Conservation (phyloP, 2,797 vertebrate genomes). For the Cynodonichthys magdalenae region DNA sequence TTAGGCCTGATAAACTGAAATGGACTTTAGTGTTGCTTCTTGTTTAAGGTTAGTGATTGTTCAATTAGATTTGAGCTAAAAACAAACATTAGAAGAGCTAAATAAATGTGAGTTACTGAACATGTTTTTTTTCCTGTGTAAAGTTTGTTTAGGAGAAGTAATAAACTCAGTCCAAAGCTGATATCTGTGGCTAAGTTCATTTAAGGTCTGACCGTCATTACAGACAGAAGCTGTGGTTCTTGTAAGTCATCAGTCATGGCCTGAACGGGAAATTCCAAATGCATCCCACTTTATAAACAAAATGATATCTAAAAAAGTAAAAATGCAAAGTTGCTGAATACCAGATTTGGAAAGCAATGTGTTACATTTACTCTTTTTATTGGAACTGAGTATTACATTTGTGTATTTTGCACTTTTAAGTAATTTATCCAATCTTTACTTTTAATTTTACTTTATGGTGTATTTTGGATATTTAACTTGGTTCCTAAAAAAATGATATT, state of each 20-base stretch:
- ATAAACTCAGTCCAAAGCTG: not conserved
- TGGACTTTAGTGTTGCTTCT: not conserved
- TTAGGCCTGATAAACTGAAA: constrained; percentile 7
- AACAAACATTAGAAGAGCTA: not conserved
- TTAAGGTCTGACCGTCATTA: constrained; percentile 1
- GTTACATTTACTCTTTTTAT: too few species aligned
- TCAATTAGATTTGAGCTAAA: not conserved
- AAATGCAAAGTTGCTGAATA: not conserved
- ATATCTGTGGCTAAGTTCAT: constrained; percentile 11
- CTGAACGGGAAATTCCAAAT: constrained; percentile 9
- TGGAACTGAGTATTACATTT: too few species aligned
- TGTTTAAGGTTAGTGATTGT: constrained; percentile 1
- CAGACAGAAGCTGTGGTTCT: not conserved
- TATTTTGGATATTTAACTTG: too few species aligned
- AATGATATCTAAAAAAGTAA: not conserved
- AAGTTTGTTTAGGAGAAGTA: not conserved
- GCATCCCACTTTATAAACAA: not conserved
- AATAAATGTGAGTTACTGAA: not conserved
- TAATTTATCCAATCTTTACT: too few species aligned
- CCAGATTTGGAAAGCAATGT: too few species aligned
- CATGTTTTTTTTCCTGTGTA: not conserved
- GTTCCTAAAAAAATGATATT: too few species aligned
- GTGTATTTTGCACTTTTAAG: too few species aligned
- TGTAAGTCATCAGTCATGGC: constrained; percentile 1
- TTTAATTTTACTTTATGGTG: too few species aligned